Conservation (phyloP, 2,113 vertebrate genomes). For the Apeltes quadracus region DNA sequence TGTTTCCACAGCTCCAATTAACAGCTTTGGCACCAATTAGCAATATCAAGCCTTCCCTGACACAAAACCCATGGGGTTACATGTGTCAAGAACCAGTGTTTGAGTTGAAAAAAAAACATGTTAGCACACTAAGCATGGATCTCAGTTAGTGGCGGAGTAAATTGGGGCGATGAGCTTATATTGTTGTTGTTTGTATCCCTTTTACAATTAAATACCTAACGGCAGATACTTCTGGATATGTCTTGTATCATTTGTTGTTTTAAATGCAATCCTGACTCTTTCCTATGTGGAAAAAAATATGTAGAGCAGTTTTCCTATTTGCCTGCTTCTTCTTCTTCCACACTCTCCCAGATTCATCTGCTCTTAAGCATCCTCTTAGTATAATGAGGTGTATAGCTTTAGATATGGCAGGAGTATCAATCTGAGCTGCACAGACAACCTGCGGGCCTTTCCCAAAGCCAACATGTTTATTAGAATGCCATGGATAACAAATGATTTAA, state of each 20-base stretch:
- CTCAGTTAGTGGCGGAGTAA: slow-evolving; percentile 33
- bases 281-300: neutral
- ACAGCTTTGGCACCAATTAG: slow-evolving; percentile 78
- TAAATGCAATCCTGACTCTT: slow-evolving; percentile 5
- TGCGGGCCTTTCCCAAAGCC: slow-evolving; percentile 56
- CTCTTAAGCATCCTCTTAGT: slow-evolving; percentile 62
- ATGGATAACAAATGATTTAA: slow-evolving; percentile 73
- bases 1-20: slow-evolving; percentile 77
- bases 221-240: slow-evolving; percentile 7
- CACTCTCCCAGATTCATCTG: slow-evolving; percentile 45
- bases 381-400: slow-evolving; percentile 67
- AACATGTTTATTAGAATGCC: slow-evolving; percentile 75
- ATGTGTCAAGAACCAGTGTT: slow-evolving; percentile 61
- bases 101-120: slow-evolving; percentile 36
- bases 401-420: slow-evolving; percentile 66
- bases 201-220: neutral
- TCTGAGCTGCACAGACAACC: slow-evolving; percentile 60
- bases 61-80: slow-evolving; percentile 65
- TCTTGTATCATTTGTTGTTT: slow-evolving; percentile 1
- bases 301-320: slow-evolving; percentile 5
- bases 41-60: slow-evolving; percentile 71
- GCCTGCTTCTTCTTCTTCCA: slow-evolving; percentile 11
- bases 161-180: slow-evolving; percentile 48
- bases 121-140: slow-evolving; percentile 36
- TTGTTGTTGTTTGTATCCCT: slow-evolving; percentile 28